These are phyloP conservation scores for Apotomis betuletana DNA, from an alignment of 2,888 invertebrate genomes.

Conservation along the genomic window DNA sequence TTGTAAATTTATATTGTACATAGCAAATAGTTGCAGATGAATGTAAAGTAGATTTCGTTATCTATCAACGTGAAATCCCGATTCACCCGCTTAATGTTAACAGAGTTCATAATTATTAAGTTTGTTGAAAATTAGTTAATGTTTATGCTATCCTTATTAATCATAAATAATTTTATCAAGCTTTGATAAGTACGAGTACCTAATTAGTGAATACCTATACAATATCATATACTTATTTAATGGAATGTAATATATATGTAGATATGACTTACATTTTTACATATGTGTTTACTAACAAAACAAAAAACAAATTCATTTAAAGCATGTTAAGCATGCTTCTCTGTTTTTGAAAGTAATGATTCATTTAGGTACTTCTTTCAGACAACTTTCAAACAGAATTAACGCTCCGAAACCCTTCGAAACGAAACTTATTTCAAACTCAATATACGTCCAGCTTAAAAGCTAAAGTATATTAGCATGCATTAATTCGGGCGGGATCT, in stretches of 20 bases:
- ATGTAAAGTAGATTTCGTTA: no score
- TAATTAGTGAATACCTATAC: no score
- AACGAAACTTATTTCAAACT: conserved; percentile 41
- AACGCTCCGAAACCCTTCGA: conserved; percentile 38
- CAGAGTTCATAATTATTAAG: no score
- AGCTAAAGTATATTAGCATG: conserved; percentile 53
- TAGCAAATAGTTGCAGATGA: background rate
- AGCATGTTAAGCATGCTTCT: background rate
- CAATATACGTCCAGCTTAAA: conserved; percentile 45
- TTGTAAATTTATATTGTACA: background rate
- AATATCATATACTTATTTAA: no score
- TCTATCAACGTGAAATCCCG: no score
- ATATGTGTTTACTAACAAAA: background rate
- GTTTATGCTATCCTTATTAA: no score
- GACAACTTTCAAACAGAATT: conserved; percentile 43
- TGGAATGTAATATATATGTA: no score
- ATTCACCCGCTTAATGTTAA: no score
- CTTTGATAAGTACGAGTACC: no score
- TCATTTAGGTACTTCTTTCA: conserved; percentile 18
- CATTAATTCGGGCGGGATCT: conserved; percentile 51
- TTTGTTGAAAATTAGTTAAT: no score
- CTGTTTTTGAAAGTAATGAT: background rate
- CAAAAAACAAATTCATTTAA: background rate
- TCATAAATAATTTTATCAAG: no score
- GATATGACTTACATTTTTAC: no score